These are phyloP conservation scores for Styela clava DNA, from an alignment of 23 tunicate species.

Conservation along the genomic window DNA sequence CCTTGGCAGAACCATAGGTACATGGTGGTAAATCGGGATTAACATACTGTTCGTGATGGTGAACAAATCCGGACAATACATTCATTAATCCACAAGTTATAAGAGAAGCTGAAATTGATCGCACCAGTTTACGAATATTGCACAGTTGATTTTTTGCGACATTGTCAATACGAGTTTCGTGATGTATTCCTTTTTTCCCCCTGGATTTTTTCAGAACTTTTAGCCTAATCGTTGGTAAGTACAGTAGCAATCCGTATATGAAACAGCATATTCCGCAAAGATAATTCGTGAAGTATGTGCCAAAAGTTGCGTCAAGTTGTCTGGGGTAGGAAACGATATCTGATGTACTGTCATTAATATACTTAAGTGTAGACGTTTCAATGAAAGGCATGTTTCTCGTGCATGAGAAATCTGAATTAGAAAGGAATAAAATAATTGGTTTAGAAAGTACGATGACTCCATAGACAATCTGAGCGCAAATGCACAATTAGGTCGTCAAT, in stretches of 20 bases:
- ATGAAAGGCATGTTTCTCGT: not conserved
- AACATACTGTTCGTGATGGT: not conserved
- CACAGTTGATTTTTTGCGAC: too few relatives aligned
- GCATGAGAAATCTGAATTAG: not conserved
- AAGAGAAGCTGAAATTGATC: not conserved
- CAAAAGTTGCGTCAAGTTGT: not conserved
- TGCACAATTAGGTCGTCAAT: too few relatives aligned
- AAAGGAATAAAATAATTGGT: too few relatives aligned
- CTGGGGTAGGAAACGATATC: not conserved
- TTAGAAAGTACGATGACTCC: too few relatives aligned
- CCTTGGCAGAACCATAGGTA: not conserved
- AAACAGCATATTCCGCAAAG: not conserved
- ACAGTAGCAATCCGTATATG: not conserved
- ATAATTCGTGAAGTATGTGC: not conserved
- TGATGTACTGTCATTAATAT: not conserved
- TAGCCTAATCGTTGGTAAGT: too few relatives aligned
- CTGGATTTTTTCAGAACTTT: too few relatives aligned
- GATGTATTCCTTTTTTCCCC: too few relatives aligned
- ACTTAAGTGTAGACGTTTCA: not conserved
- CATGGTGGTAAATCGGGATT: not conserved
- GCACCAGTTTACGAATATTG: not conserved
- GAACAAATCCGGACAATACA: not conserved
- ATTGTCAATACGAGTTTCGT: too few relatives aligned
- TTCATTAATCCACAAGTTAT: not conserved
- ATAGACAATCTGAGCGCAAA: too few relatives aligned